Evolutionary conservation across 2,888 invertebrate species (phyloP), one percentile per base, ranked within the genome.

Genomic region (Drosophila pseudotalamancana): DNA sequence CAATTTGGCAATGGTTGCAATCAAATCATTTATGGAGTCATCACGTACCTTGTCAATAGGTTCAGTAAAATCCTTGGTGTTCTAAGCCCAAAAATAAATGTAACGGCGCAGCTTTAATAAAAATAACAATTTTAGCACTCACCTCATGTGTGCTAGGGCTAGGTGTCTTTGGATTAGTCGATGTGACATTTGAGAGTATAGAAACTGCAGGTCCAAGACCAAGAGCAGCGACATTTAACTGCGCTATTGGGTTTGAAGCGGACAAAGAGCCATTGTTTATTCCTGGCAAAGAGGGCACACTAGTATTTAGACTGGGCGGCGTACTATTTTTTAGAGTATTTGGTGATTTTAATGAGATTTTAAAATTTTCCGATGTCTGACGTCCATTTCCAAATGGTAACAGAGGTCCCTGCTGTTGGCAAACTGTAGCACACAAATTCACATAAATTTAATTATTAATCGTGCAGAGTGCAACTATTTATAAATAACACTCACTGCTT

Each of bases 1-100:
- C 84, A 97, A 92, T 92, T 96, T 96, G 68, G 96, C 96, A 90
- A 97, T 96, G 61, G 96, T 96, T 60, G 96, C 95, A 95, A 96
- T 96, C 73, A 97, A 92, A 92, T 96, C 96, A 89, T 96, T 96
- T 66, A 96, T 95, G 1, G 96, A 96, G 89, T 96, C 96, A 89
- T 96, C 95, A 90, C 96, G 96, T 90, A 95, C 95, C 89, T 95
- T 95, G 91, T 96, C 96, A 87, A 97, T 93, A 75, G 93, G 94
- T 73, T 94, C 93, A 64, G 94, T 94, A 29, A 94, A 93, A 79
- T 94, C 94, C 74, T 92, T 92, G 87, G 93, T 93, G 57, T 89
- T 90, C 90, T 90, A 14, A 9, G 8, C 1, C 0, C n/a, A n/a
- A 34, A 3, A 1, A 0, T 6, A 14, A 37, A 11, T 3, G 6